These are phyloP conservation scores for Alosa alosa DNA, from an alignment of 2,113 vertebrate genomes.

Conservation along the genomic window DNA sequence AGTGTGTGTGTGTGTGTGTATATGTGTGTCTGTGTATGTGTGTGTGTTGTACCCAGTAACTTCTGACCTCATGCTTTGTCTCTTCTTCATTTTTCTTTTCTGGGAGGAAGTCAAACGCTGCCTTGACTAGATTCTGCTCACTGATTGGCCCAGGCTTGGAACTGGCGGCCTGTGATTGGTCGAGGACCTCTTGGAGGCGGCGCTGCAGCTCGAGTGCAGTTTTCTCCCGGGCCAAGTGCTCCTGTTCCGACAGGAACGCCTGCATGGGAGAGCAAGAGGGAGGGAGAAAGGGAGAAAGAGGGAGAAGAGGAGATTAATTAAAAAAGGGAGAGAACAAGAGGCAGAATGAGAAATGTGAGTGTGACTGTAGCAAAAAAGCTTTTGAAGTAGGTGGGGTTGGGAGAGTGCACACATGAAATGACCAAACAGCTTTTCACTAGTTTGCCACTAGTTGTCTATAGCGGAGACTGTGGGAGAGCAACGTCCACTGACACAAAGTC, in stretches of 20 bases:
- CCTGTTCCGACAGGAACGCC: slow-evolving; percentile 46
- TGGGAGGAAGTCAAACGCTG: slow-evolving; percentile 73
- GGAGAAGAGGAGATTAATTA: background rate
- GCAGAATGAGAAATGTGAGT: too few species aligned
- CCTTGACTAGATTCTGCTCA: slow-evolving; percentile 74
- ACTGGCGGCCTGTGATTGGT: slow-evolving; percentile 38
- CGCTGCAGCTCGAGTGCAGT: slow-evolving; percentile 46
- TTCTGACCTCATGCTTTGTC: slow-evolving; percentile 35
- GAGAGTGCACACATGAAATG: too few species aligned
- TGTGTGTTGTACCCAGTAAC: slow-evolving; percentile 44
- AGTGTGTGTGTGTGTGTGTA: too few species aligned
- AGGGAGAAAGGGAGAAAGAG: background rate
- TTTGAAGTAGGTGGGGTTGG: too few species aligned
- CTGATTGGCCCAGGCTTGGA: slow-evolving; percentile 45
- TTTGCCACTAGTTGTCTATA: too few species aligned
- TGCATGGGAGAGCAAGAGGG: slow-evolving; percentile 40
- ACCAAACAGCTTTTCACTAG: too few species aligned
- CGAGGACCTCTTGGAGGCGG: slow-evolving; percentile 29
- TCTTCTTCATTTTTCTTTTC: slow-evolving; percentile 55
- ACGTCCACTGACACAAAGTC: too few species aligned
- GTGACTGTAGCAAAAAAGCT: too few species aligned
- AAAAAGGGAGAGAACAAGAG: background rate
- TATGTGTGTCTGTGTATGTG: too few species aligned
- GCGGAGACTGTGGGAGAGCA: too few species aligned
- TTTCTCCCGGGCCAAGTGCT: slow-evolving; percentile 34